Conservation (phyloP, 2,797 vertebrate genomes). For the Rhincodon typus region DNA sequence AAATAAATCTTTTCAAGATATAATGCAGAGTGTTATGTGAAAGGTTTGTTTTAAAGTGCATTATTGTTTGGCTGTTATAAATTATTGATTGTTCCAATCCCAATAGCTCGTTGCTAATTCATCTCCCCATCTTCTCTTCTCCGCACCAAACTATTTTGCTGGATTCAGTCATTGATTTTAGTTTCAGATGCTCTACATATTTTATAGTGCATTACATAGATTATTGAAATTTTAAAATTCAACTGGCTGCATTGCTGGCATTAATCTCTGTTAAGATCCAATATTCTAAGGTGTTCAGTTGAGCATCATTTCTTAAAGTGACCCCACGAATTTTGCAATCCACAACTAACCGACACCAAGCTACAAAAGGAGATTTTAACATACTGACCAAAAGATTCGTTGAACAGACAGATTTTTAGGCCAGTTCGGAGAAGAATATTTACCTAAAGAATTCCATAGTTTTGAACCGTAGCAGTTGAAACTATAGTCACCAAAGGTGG, state of each 20-base stretch:
- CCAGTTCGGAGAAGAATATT: too few species aligned
- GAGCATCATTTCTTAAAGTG: slow-evolving; percentile 14
- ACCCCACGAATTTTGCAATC: not conserved
- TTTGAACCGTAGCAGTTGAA: too few species aligned
- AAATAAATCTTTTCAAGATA: slow-evolving; percentile 3
- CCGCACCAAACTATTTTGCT: not conserved
- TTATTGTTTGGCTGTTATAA: slow-evolving; percentile 12
- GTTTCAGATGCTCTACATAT: slow-evolving; percentile 32
- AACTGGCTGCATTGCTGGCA: not conserved
- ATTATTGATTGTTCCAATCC: slow-evolving; percentile 16
- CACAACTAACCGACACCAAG: not conserved
- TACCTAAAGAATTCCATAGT: too few species aligned
- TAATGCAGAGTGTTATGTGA: not conserved
- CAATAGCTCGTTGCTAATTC: slow-evolving; percentile 16
- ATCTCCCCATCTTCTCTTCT: slow-evolving; percentile 13
- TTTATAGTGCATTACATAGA: slow-evolving; percentile 26
- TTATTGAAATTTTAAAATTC: slow-evolving; percentile 27
- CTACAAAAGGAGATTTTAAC: too few species aligned
- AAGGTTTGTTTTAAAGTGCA: slow-evolving; percentile 32
- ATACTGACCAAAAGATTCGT: too few species aligned
- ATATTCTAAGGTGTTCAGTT: not conserved
- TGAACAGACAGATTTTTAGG: too few species aligned
- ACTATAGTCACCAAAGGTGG: too few species aligned
- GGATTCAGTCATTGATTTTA: slow-evolving; percentile 14
- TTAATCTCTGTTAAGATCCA: slow-evolving; percentile 13